Evolutionary conservation across 2,113 vertebrate species (phyloP).

Genomic region (Picathartes gymnocephalus): DNA sequence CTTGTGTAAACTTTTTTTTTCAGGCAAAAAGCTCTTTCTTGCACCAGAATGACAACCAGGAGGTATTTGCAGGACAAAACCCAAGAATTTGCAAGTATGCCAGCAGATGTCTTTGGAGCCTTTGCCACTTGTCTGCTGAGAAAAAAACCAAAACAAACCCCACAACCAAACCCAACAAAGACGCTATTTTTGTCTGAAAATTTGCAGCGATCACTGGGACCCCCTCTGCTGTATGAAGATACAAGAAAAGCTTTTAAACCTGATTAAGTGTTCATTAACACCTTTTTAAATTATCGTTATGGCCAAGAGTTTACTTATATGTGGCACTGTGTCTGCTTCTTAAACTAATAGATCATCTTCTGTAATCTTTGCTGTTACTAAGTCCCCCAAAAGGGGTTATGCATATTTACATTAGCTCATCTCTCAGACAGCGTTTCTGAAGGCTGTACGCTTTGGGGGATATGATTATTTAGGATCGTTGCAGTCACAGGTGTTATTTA

Average conservation of each 20-base stretch:
- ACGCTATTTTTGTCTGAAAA: not conserved
- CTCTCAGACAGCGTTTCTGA: not conserved
- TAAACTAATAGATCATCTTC: not conserved
- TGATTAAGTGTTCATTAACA: not conserved
- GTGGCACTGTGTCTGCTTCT: not conserved
- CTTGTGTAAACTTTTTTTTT: not conserved
- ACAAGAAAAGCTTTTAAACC: not conserved
- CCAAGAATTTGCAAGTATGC: fast-evolving
- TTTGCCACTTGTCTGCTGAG: not conserved
- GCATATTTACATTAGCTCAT: fast-evolving
- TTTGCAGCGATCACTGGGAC: not conserved
- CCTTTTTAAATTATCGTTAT: not conserved
- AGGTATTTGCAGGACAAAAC: not conserved
- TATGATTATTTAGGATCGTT: not conserved
- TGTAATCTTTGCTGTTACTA: not conserved
- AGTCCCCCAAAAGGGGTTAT: not conserved
- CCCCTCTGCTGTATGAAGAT: not conserved
- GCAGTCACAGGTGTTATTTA: not conserved
- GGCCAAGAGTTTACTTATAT: not conserved
- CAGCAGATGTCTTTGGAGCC: fast-evolving
- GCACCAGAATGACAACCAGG: fast-evolving
- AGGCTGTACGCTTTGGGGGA: fast-evolving
- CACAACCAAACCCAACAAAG: not conserved
- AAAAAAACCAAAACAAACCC: not conserved
- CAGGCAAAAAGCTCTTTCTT: not conserved